Percentiles rank a stretch among this genome's conserved stretches.
phyloP scores from a whole-genome alignment of 2,888 invertebrate species.

The Calameuta filiformis region DNA sequence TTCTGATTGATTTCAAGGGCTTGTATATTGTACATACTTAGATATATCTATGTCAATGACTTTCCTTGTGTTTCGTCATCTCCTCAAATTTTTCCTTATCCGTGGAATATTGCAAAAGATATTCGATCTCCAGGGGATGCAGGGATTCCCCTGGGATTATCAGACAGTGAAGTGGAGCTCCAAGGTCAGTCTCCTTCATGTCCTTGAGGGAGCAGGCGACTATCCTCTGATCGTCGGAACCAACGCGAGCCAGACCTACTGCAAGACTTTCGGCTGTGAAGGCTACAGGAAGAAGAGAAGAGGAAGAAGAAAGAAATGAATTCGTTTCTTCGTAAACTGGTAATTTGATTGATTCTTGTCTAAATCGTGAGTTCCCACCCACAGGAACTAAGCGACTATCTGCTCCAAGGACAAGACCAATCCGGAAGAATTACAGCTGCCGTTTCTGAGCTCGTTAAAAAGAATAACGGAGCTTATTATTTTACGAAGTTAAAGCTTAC shows the following conservation, averaged over 20 bases:
- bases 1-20: not conserved
- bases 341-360: not conserved
- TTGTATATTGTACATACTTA: not conserved
- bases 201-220: constrained; percentile 77
- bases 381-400: not conserved
- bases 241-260: constrained; percentile 92
- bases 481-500: not conserved
- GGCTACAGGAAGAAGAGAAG: constrained; percentile 46
- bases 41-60: not conserved
- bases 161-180: constrained; percentile 93
- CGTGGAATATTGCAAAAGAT: constrained; percentile 74
- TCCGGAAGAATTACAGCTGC: not conserved
- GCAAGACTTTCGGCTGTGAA: constrained; percentile 74
- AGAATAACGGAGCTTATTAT: not conserved
- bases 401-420: not conserved
- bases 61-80: not conserved
- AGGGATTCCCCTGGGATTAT: constrained; percentile 85
- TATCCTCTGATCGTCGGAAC: constrained; percentile 85
- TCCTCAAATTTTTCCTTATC: constrained; percentile 17
- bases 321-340: constrained; percentile 15
- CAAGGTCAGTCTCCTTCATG: constrained; percentile 81
- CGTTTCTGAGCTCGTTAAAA: not conserved
- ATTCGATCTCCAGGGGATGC: constrained; percentile 94
- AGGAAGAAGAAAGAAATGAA: constrained; percentile 21
- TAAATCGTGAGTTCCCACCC: not conserved